A percentile compares a stretch with the other conserved stretches of the same genome.
phyloP scores from a whole-genome alignment of 2,888 invertebrate genomes.

The Acleris literana region DNA sequence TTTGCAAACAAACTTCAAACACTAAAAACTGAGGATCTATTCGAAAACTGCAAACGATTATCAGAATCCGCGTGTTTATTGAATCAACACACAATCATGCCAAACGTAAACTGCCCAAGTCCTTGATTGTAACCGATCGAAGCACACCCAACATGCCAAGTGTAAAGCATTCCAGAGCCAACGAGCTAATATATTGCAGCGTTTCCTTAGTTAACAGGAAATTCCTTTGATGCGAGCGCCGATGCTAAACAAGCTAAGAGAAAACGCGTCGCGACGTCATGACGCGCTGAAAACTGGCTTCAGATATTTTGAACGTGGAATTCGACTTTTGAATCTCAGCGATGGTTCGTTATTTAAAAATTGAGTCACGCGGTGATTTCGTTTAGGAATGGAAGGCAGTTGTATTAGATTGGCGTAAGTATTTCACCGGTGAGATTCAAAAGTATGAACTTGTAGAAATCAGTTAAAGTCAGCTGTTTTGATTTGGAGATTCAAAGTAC shows the following conservation, averaged over 20 bases:
- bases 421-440: no score
- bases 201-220: slow-evolving; percentile 72
- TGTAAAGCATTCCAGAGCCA: slow-evolving; percentile 59
- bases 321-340: slow-evolving; percentile 2
- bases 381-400: no score
- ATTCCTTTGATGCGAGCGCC: slow-evolving; percentile 72
- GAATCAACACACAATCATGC: slow-evolving; percentile 30
- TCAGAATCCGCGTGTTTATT: slow-evolving; percentile 24
- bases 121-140: slow-evolving; percentile 48
- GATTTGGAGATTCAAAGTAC: no score
- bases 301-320: slow-evolving; percentile 51
- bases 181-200: slow-evolving; percentile 57
- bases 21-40: no score
- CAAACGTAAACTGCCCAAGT: slow-evolving; percentile 33
- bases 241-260: slow-evolving; percentile 69
- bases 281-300: slow-evolving; percentile 41
- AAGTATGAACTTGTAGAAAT: no score
- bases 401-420: no score
- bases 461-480: no score
- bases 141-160: slow-evolving; percentile 51
- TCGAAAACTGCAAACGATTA: background rate
- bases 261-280: slow-evolving; percentile 68
- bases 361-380: no score
- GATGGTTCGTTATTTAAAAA: no score
- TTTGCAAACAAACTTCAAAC: no score